Evolutionary conservation across 2,888 invertebrate genomes (phyloP), one percentile per base, ranked within the genome.

Genomic region (Drosophila algonquin): DNA sequence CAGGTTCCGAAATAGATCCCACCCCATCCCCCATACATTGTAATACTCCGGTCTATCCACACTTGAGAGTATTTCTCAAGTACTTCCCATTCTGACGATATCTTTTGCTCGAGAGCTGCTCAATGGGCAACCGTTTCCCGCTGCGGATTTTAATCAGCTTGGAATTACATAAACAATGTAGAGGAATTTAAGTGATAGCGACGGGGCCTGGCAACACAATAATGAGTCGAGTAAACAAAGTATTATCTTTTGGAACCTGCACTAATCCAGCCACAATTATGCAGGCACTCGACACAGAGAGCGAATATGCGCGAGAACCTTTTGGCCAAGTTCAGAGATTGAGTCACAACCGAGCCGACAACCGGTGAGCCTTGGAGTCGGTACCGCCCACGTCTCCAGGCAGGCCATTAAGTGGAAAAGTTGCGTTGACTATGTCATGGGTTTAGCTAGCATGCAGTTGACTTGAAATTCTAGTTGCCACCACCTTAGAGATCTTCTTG

Each of bases 311-410:
- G 73, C 40, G 40, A 40, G 40, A 40, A 40, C 40, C 40, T 40
- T 40, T 40, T 7, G 40, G 14, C 40, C n/a, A 75, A 87, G 87
- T 81, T 85, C 82, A 85, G 59, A 35, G 60, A 27, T 44, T 80
- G 68, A 83, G 51, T 75, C 75, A 78, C 57, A 56, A 32, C 56
- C 53, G 70, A 73, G 73, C 40, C 6, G 40, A 57, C 52, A 73
- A 80, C 73, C 45, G 47, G 85, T 77, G 55, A 55, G 64, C 82
- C 82, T 83, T 83, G 87, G 85, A 63, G 24, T 58, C 35, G 70
- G 55, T 30, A 59, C 77, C 77, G 63, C 87, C 82, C 68, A 83
- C 82, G 44, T 50, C 52, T 12, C 21, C 46, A 67, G 52, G 61
- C 50, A 52, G 53, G 7, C 40, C 40, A n/a, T 40, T 59, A 51